A percentile compares a stretch with the other conserved stretches of the same genome.
phyloP scores from a whole-genome alignment of 2,113 vertebrate genomes.

The Myotis yumanensis region DNA sequence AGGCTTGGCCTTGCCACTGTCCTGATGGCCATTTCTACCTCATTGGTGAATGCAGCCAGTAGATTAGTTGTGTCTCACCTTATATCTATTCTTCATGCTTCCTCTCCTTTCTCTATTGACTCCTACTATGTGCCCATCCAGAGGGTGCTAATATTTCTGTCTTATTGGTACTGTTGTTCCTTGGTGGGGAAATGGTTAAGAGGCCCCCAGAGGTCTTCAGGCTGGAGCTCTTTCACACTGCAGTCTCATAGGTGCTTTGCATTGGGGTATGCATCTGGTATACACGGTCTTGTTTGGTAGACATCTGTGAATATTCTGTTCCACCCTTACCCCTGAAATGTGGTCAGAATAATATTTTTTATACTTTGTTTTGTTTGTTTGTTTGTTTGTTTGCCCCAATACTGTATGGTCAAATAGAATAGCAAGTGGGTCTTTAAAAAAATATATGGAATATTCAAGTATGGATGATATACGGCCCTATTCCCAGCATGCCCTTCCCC shows the following conservation, averaged over 20 bases:
- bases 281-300: not conserved
- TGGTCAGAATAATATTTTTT: not conserved
- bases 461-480: not conserved
- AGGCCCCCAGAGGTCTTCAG: not conserved
- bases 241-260: not conserved
- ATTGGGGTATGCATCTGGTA: not conserved
- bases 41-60: not conserved
- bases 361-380: conserved; percentile 3
- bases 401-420: not conserved
- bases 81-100: not conserved
- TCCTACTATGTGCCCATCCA: not conserved
- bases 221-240: not conserved
- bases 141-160: not conserved
- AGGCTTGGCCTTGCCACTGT: not conserved
- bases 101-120: not conserved
- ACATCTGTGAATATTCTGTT: not conserved
- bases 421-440: not conserved
- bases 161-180: not conserved
- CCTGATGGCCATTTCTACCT: not conserved
- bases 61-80: not conserved
- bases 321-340: not conserved
- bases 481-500: not conserved
- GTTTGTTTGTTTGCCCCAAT: not conserved
- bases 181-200: not conserved
- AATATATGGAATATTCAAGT: not conserved